Base-by-base conservation (phyloP, 2,888 invertebrate genomes). In the Tinea trinotella region DNA sequence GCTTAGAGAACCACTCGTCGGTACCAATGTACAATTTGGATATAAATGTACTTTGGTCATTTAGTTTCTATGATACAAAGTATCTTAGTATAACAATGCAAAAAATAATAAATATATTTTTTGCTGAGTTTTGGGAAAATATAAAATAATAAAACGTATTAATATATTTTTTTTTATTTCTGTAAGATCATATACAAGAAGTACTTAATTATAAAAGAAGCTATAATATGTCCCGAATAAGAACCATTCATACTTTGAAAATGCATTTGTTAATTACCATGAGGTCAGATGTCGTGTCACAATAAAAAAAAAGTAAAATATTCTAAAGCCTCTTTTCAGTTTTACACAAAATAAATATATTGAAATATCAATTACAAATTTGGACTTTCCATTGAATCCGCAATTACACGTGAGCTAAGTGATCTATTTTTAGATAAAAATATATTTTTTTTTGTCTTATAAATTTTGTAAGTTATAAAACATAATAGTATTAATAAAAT, bases 311-410 rank as follows among this genome's bases (percentile, higher is more conserved):
- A 46, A 46, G 6, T 13, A 46, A 46, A 13, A 13, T 13, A 46
- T 13, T 13, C 10, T 3, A 3, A 12, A 15, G 15, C 17, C 15
- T 13, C 15, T 3, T 12, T 3, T 36, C n/a, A 36, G n/a, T 7
- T 5, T 7, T 22, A 5, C 3, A 22, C 22, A 2, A 5, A 5
- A 40, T 40, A 3, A 12, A 30, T 2, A 30, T 30, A 4, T 30
- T 48, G 10, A 40, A 9, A 40, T 13, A 7, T 46, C 10, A 3
- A 50, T 60, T 62, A 71, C 52, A 72, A 59, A 52, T 60, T 57
- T 1, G 70, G 71, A 54, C 62, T 64, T 22, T 70, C 71, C 62
- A 71, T 70, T 3, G 66, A 62, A 15, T 61, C 65, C 0, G 69
- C 62, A 34, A 73, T 59, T 17, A 67, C 63, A 0, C 67, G 63